Evolutionary conservation across 2,888 invertebrate species (phyloP).

Genomic region (Tenthredo notha): DNA sequence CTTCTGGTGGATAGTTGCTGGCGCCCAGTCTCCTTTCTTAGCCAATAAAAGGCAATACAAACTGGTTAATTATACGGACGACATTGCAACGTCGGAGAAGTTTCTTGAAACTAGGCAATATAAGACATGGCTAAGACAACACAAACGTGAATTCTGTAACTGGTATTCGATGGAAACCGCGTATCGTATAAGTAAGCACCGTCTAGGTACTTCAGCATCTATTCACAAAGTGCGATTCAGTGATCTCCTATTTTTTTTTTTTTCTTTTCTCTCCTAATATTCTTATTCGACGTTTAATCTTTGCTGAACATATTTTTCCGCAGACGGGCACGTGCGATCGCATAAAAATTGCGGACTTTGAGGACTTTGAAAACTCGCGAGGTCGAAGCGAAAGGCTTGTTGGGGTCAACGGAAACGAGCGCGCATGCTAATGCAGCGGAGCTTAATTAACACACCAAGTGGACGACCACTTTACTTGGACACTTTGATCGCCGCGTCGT

Average conservation of each 20-base stretch:
- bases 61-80: slow-evolving; percentile 68
- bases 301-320: neutral
- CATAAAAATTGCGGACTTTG: slow-evolving; percentile 48
- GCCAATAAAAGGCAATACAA: slow-evolving; percentile 68
- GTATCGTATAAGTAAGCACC: neutral
- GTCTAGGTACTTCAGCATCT: neutral
- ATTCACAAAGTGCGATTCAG: neutral
- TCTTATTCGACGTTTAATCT: neutral
- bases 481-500: slow-evolving; percentile 29
- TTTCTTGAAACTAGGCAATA: slow-evolving; percentile 31
- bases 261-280: neutral
- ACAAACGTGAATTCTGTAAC: slow-evolving; percentile 9
- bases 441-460: slow-evolving; percentile 50
- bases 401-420: slow-evolving; percentile 28
- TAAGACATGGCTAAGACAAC: slow-evolving; percentile 24
- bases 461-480: slow-evolving; percentile 37
- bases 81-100: slow-evolving; percentile 28
- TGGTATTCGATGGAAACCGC: neutral
- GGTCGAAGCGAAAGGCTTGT: slow-evolving; percentile 6
- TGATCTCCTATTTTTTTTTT: neutral
- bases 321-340: slow-evolving; percentile 27
- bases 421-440: slow-evolving; percentile 42
- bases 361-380: slow-evolving; percentile 27
- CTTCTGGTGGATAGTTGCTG: neutral
- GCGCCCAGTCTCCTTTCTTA: neutral